Evolutionary conservation across 2,888 invertebrate species (phyloP), one percentile per base, ranked within the genome.

Genomic region (Archips xylosteana): DNA sequence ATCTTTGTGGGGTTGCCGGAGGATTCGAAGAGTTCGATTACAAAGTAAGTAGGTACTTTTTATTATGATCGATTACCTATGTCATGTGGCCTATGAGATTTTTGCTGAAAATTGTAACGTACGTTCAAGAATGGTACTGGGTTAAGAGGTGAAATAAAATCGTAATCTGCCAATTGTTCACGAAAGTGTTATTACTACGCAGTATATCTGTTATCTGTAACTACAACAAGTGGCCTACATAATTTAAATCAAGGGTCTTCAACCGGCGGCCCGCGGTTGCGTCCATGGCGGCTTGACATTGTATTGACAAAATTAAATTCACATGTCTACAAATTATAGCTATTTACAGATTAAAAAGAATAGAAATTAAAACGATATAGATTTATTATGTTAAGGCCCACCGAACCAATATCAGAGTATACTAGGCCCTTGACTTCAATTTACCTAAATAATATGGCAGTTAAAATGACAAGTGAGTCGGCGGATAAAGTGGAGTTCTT

Each of bases 1-100:
- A 95, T 95, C 75, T 96, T 94, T 82, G 94, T 95, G 76, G 96
- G 96, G 75, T 82, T 96, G 76, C 92, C 91, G 62, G 95, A 95
- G 80, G 95, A 95, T 79, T 94, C 92, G 76, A 96, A 95, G 84
- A 95, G 96, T 83, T 96, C 96, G 60, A 96, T 96, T 91, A 96
- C 91, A 78, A 94, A 88, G 93, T 94, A 85, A 81, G 92, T 90
- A 36, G 12, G 34, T 39, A 49, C n/a, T 69, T 69, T 64, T 65
- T 9, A 42, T 13, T 1, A 12, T 45, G 12, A 51, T 60, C 23
- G 23, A 23, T 23, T 1, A n/a, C n/a, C n/a, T n/a, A 23, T 23
- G 23, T 23, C 32, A 1, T 36, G n/a, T 49, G 47, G 13, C 62
- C 66, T 61, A 65, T 42, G 23, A 59, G 47, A 71, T 64, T 15